Percentiles rank a stretch among this genome's conserved stretches.
phyloP scores from a whole-genome alignment of 1,140 invertebrate genomes.

The Myzus persicae region DNA sequence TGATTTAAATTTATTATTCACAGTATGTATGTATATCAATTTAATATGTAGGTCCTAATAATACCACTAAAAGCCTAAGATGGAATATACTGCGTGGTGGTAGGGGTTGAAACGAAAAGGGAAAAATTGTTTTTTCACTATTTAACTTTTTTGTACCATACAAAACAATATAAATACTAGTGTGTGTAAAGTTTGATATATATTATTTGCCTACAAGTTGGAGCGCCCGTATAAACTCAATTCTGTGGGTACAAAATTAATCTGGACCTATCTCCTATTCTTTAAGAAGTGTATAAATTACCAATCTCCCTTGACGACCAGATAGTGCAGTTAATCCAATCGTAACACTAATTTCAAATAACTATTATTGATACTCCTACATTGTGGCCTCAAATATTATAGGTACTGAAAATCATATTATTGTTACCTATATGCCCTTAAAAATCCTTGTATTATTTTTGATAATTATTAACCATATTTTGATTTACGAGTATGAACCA shows the following conservation, averaged over 20 bases:
- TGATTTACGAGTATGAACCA: no score
- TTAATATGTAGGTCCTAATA: not conserved
- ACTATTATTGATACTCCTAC: not conserved
- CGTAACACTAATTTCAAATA: not conserved
- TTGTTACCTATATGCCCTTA: no score
- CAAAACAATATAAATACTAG: not conserved
- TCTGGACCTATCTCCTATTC: not conserved
- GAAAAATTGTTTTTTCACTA: not conserved
- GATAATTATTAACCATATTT: no score
- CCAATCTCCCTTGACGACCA: not conserved
- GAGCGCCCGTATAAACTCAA: not conserved
- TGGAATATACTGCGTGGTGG: not conserved
- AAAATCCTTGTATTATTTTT: no score
- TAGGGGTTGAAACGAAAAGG: not conserved
- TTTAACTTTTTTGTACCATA: not conserved
- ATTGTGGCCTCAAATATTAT: no score
- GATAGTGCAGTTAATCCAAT: not conserved
- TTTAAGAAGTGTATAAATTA: not conserved
- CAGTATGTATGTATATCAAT: not conserved
- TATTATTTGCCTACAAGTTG: not conserved
- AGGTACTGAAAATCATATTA: no score
- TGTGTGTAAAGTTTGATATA: not conserved
- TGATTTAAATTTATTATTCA: not conserved
- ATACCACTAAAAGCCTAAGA: not conserved
- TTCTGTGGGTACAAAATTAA: not conserved